Percentiles rank a stretch among this genome's conserved stretches.
These are phyloP conservation scores for Amblyraja radiata DNA, from an alignment of 2,797 vertebrate genomes.

Conservation along the genomic window DNA sequence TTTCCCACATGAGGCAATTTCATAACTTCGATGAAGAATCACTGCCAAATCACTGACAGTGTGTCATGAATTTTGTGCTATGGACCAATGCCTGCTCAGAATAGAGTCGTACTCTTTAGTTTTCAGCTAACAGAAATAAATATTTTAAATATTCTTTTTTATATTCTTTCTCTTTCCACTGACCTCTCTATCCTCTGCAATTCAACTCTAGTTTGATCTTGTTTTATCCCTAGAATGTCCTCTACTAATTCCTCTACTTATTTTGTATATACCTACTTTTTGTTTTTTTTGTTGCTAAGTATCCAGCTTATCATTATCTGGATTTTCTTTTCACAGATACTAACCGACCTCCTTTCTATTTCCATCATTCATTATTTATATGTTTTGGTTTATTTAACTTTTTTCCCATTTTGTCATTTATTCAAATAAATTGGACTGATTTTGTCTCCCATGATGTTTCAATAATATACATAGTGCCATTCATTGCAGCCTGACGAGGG, in stretches of 20 bases:
- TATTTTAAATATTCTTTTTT: neutral
- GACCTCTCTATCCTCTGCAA: neutral
- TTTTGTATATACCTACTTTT: neutral
- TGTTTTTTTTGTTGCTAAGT: neutral
- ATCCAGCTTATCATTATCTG: neutral
- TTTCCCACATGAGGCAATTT: slow-evolving; percentile 4
- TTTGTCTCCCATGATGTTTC: neutral
- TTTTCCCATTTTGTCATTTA: neutral
- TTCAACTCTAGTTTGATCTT: neutral
- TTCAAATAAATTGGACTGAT: neutral
- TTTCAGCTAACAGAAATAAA: neutral
- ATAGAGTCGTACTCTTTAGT: neutral
- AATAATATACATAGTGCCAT: too few relatives aligned
- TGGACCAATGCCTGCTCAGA: neutral
- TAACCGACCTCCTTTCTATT: neutral
- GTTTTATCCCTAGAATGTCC: neutral
- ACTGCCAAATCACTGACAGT: slow-evolving; percentile 2
- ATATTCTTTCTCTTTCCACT: too few relatives aligned
- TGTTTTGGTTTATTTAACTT: neutral
- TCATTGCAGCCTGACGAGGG: too few relatives aligned
- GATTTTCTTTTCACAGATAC: neutral
- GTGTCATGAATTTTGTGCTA: slow-evolving; percentile 26
- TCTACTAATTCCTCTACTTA: neutral
- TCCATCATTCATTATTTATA: neutral
- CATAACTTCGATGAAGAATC: slow-evolving; percentile 3